Base-by-base conservation (phyloP, 1,140 invertebrate genomes). In the Steinernema khuongi region DNA sequence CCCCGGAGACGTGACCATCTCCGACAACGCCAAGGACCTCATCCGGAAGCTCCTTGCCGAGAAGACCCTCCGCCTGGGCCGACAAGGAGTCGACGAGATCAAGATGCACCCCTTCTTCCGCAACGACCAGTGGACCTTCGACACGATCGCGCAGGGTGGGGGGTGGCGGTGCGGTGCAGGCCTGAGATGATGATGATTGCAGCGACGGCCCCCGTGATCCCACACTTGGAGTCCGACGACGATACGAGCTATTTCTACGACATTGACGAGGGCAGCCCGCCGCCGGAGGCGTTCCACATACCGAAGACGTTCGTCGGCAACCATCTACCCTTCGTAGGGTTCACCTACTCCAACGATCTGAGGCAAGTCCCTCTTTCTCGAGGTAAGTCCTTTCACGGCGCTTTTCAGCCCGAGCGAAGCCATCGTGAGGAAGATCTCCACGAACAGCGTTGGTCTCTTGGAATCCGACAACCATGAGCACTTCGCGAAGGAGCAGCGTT, bases 181-280 rank as follows among this genome's bases (percentile, higher is more conserved):
- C 19, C 28, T 19, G 19, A 73, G n/a, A 71, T n/a, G n/a, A n/a
- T 7, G 50, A 60, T 14, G n/a, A 43, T 75, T 82, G 66, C 79
- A 91, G 90, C 88, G 83, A 92, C 93, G 41, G 94, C 96, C 4
- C 96, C 96, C 1, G 93, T 97, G 31, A 93, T 97, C 17, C 95
- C 96, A 19, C 94, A 97, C 83, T 88, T 99, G 22, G 89, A 90
- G 1, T 91, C 94, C 67, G 96, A 99, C 87, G 94, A 96, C 86
- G 96, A 99, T 85, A 97, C 96, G 0, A 92, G 93, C 81, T 96
- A 99, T 88, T 99, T 99, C 88, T 94, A 97, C 86, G 94, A 97
- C 80, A 92, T 97, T 67, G 94, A 97, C 80, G 93, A 72, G n/a
- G 93, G 73, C 82, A 92, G 94, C 74, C 92, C 94, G 81, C 90